Percentiles rank a stretch among this genome's conserved stretches.
Conservation (phyloP, 1,140 invertebrate genomes). For the Drosophila burlai region DNA sequence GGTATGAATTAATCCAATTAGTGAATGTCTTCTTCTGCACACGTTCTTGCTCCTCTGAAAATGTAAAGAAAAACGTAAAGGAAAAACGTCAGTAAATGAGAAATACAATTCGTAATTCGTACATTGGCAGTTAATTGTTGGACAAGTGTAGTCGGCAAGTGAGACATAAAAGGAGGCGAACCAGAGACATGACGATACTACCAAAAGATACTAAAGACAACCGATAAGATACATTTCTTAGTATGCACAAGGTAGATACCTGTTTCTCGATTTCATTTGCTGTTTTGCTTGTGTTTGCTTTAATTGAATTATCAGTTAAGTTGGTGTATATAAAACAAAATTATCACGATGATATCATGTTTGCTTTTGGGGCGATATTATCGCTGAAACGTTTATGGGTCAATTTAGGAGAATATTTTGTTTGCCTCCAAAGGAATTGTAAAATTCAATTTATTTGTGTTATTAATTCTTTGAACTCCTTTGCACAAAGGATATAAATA, state of each 20-base stretch:
- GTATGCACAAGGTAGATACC: constrained; percentile 20
- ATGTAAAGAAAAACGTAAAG: constrained; percentile 76
- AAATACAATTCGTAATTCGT: constrained; percentile 44
- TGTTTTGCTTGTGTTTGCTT: constrained; percentile 57
- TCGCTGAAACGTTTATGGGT: constrained; percentile 24
- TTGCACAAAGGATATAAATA: constrained; percentile 1
- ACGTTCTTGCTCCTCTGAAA: constrained; percentile 99
- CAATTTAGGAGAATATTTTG: background rate
- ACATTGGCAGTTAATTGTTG: constrained; percentile 66
- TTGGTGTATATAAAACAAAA: constrained; percentile 33
- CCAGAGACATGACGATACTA: constrained; percentile 33
- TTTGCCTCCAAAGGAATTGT: background rate
- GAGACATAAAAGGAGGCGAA: constrained; percentile 58
- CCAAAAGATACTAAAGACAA: constrained; percentile 65
- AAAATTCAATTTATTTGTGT: background rate
- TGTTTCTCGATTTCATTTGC: constrained; percentile 30
- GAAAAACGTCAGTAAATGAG: constrained; percentile 59
- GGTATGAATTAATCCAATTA: constrained; percentile 99
- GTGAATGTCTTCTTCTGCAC: constrained; percentile 99
- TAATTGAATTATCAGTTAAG: constrained; percentile 78
- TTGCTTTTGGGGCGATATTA: constrained; percentile 30
- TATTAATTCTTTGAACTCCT: background rate
- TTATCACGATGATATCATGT: constrained; percentile 68
- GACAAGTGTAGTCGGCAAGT: constrained; percentile 41
- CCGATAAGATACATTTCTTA: constrained; percentile 70